Base-by-base conservation (phyloP, 2,797 vertebrate genomes). In the Sebastes steindachneri region DNA sequence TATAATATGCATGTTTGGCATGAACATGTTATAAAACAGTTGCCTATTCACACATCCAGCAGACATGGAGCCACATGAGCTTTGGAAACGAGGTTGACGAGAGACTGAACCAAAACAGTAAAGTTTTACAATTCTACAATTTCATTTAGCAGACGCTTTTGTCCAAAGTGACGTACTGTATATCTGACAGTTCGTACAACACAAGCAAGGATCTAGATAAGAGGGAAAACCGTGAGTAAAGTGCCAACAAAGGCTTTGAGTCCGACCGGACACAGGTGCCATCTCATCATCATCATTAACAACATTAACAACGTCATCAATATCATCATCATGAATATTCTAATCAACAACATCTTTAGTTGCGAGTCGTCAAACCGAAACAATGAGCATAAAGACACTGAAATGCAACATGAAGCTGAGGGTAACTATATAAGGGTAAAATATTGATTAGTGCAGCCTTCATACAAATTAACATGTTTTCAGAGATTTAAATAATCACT, bases 101-200 rank as follows among this genome's bases (percentile, higher is more conserved):
- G 35, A 60, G 17, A 59, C 26, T 17, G 21, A 57, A 64, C 14
- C 10, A 48, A 65, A 48, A 45, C 51, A 65, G 9, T 19, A 9
- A 19, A 29, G 37, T 41, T 41, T 41, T 41, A 41, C 37, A 41
- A 41, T 41, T 41, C 37, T 41, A 41, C 37, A 41, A 41, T 41
- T 41, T 41, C 12, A 41, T 7, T 41, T 41, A 41, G 37, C 14
- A 15, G 14, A 41, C 0, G 14, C 14, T 41, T 0, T 41, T 41
- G 14, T 41, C 14, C 37, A 41, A 41, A 41, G 14, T 1, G 37
- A 41, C 14, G 0, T 41, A 41, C 37, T 41, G 37, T 41, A 41
- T 5, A 41, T 41, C 37, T 41, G 37, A 15, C 0, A 41, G 37
- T 41, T 41, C 6, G 37, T 41, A 41, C 37, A 41, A 41, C 37